Evolutionary conservation across 2,113 vertebrate genomes (phyloP).

Genomic region (Caloenas nicobarica): DNA sequence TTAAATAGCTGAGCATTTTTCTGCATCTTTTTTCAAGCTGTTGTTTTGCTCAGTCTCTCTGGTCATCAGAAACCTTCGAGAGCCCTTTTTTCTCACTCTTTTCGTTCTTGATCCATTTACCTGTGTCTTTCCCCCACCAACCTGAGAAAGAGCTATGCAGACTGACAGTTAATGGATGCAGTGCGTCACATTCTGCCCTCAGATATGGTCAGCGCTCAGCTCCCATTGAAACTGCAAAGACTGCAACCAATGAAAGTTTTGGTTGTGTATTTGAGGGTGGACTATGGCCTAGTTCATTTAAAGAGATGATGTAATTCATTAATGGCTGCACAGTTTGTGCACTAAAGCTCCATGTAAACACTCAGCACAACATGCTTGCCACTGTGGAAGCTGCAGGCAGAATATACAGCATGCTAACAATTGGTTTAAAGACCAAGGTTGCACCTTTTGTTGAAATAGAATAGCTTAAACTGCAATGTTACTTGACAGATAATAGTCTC

Average conservation of each 20-base stretch:
- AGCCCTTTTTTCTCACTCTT: background rate
- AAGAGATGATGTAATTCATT: constrained; percentile 18
- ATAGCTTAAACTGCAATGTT: constrained; percentile 41
- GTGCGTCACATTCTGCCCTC: constrained; percentile 7
- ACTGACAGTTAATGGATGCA: constrained; percentile 14
- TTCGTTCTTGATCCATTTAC: constrained; percentile 5
- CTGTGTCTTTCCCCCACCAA: background rate
- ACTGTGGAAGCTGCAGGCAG: background rate
- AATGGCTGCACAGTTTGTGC: background rate
- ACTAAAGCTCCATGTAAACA: background rate
- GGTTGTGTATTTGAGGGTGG: background rate
- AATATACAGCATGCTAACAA: constrained; percentile 16
- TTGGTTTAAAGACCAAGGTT: constrained; percentile 52
- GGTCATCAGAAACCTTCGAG: constrained; percentile 7
- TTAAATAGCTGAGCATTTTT: background rate
- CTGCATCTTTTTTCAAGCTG: background rate
- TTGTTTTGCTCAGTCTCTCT: background rate
- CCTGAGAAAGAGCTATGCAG: constrained; percentile 21
- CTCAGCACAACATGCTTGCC: background rate
- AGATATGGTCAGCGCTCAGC: background rate
- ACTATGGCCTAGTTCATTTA: background rate
- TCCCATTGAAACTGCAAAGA: background rate
- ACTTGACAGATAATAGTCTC: constrained; percentile 43
- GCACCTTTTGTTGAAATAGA: constrained; percentile 44
- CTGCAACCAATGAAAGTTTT: background rate